These are phyloP conservation scores for Alloscopus bannaensis DNA, from an alignment of 2,888 invertebrate species.

Conservation along the genomic window DNA sequence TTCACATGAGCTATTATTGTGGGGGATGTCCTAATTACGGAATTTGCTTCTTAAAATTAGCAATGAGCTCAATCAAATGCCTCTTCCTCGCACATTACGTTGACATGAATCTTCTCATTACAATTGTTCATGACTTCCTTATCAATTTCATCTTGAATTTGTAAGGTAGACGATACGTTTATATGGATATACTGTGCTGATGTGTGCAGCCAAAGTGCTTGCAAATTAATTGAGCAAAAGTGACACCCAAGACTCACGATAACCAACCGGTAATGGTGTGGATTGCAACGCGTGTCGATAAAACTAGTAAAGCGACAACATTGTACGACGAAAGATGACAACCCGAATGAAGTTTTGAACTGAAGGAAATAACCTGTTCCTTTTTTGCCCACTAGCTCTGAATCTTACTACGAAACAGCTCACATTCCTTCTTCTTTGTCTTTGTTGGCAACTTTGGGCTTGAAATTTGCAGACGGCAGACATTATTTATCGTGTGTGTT, in stretches of 20 bases:
- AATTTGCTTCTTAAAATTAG: conserved; percentile 38
- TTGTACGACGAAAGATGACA: background rate
- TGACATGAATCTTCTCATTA: conserved; percentile 63
- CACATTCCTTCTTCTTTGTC: background rate
- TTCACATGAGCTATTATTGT: background rate
- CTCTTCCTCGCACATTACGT: conserved; percentile 59
- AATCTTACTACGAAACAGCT: background rate
- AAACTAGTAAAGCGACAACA: background rate
- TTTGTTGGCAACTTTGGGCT: conserved; percentile 27
- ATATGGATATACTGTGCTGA: background rate
- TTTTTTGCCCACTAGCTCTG: conserved; percentile 24
- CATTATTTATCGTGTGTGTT: background rate
- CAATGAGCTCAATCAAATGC: conserved; percentile 57
- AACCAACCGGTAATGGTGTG: background rate
- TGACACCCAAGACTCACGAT: conserved; percentile 53
- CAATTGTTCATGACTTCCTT: conserved; percentile 59
- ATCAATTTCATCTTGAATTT: conserved; percentile 47
- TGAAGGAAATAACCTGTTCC: conserved; percentile 51
- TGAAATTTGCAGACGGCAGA: conserved; percentile 32
- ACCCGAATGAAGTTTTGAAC: background rate
- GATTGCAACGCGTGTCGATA: background rate
- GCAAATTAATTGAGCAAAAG: conserved; percentile 42
- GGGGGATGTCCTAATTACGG: conserved; percentile 56
- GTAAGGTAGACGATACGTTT: background rate
- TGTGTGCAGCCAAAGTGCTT: conserved; percentile 11